Evolutionary conservation across 2,888 invertebrate species (phyloP).

Genomic region (Acleris literana): DNA sequence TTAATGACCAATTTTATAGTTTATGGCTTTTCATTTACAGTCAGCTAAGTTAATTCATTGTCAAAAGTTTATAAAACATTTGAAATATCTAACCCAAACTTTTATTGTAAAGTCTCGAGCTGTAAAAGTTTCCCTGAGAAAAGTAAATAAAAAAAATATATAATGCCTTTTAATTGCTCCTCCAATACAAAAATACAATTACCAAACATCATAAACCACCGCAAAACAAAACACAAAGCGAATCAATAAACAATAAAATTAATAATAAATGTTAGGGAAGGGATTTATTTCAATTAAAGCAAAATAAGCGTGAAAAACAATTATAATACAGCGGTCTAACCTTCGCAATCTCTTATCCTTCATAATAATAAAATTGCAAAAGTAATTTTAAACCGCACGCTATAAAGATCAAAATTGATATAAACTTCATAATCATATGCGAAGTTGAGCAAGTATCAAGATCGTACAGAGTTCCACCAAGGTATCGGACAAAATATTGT

Average conservation of each 20-base stretch:
- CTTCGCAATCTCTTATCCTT: too few relatives aligned
- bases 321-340: constrained; percentile 47
- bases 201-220: constrained; percentile 27
- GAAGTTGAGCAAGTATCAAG: constrained; percentile 7
- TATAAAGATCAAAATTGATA: constrained; percentile 9
- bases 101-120: too few relatives aligned
- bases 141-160: constrained; percentile 3
- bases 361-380: too few relatives aligned
- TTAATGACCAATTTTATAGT: too few relatives aligned
- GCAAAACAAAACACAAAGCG: constrained; percentile 25
- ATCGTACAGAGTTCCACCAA: too few relatives aligned
- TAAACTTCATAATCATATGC: neutral
- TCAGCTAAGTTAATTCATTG: too few relatives aligned
- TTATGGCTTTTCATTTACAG: too few relatives aligned
- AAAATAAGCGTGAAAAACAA: constrained; percentile 81
- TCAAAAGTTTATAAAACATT: too few relatives aligned
- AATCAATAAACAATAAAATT: constrained; percentile 53
- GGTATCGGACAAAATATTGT: too few relatives aligned
- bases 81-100: too few relatives aligned
- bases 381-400: too few relatives aligned
- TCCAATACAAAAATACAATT: constrained; percentile 8
- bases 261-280: constrained; percentile 68
- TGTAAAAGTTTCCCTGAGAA: too few relatives aligned
- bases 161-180: neutral
- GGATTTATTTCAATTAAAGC: constrained; percentile 76